Evolutionary conservation across 2,113 vertebrate species (phyloP), one percentile per base, ranked within the genome.

Genomic region (Charina bottae): DNA sequence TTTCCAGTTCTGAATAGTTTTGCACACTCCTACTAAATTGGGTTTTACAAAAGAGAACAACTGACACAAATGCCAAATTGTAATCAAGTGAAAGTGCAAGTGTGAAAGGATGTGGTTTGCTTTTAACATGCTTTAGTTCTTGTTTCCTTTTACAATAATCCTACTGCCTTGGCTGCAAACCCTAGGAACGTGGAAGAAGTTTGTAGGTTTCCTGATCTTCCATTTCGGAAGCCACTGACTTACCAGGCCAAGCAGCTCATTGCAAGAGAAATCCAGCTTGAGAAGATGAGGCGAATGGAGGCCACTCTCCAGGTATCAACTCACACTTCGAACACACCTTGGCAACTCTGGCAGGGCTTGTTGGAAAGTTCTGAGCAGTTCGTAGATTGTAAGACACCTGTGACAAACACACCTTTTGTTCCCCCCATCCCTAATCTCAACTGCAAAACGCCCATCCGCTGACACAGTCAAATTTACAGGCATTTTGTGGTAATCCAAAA

Each of bases 171-270:
- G 64, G 37, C 59, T 88, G 28, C 49, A 88, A 21, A 54, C 46
- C 33, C 26, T 86, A 99, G 99, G 68, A 98, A 99, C 0, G 93
- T 99, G 86, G 99, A 99, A 83, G 98, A 98, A 0, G 97, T 98
- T 17, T 99, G 98, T 90, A 97, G 97, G 24, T 99, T 99, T 93
- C 97, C 98, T 0, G 98, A 98, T 4, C 97, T 99, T 72, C 99
- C 99, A 0, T 96, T 97, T 1, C 98, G 97, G 19, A 98, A 98
- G 49, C 98, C 98, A 94, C 97, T 99, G 91, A 98, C 98, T 6
- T 99, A 99, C 97, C 99, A 99, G 97, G 98, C 98, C 96, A 99
- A 99, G 97, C 99, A 99, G 96, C 98, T 99, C 89, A 98, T 99
- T 0, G 98, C 98, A 90, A 97, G 98, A 37, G 99, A 99, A 97